Conservation (phyloP, 2,797 vertebrate species). For the Erithacus rubecula region DNA sequence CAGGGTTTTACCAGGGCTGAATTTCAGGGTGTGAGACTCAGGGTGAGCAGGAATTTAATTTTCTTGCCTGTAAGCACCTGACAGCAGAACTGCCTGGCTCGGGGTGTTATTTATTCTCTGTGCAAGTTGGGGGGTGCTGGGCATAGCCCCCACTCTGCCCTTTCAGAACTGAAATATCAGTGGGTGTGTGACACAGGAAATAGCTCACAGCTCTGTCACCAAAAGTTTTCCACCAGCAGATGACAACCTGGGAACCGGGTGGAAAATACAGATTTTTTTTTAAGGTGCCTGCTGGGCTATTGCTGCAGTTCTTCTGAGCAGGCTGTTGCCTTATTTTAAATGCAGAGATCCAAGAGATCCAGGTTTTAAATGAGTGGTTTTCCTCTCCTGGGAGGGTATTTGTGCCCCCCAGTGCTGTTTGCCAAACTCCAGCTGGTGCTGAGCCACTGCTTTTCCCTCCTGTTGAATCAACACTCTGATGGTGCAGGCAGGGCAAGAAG, state of each 20-base stretch:
- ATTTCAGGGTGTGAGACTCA: neutral
- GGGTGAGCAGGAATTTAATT: neutral
- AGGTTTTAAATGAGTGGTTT: neutral
- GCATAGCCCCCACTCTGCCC: neutral
- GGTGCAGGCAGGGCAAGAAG: neutral
- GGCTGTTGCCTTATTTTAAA: neutral
- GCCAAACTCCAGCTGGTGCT: neutral
- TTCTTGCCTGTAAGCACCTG: neutral
- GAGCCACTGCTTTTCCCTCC: neutral
- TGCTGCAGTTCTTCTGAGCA: neutral
- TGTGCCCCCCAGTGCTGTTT: neutral
- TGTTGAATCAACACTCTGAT: neutral
- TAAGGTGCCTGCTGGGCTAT: neutral
- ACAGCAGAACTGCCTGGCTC: neutral
- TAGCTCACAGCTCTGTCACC: neutral
- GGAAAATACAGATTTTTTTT: neutral
- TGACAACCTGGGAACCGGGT: neutral
- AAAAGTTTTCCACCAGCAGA: neutral
- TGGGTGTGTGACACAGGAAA: neutral
- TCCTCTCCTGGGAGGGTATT: neutral
- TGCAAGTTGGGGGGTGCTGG: neutral
- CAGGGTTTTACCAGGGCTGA: neutral
- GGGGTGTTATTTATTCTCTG: neutral
- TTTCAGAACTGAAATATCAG: neutral
- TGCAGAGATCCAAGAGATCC: neutral